Conservation (phyloP, 2,888 invertebrate species). For the Oxycera nigricornis region DNA sequence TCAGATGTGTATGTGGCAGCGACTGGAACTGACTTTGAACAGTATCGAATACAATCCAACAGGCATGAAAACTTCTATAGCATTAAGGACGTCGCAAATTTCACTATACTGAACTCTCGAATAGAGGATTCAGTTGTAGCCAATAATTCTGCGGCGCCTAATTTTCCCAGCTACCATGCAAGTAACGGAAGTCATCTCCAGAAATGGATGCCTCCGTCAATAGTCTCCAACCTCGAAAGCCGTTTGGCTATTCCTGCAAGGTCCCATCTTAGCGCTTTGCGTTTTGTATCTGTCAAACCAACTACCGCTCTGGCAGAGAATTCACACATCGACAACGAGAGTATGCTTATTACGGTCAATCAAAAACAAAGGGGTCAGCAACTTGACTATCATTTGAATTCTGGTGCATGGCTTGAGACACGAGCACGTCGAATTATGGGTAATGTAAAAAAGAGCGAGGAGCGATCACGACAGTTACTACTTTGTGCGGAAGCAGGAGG, state of each 20-base stretch:
- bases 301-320: neutral
- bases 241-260: neutral
- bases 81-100: no score
- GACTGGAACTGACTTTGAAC: neutral
- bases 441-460: constrained; percentile 54
- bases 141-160: neutral
- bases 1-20: neutral
- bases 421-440: constrained; percentile 54
- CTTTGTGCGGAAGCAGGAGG: constrained; percentile 54
- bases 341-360: neutral
- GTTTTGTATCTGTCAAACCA: no score
- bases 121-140: neutral
- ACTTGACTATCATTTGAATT: constrained; percentile 42
- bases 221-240: constrained; percentile 40
- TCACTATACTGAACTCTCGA: neutral
- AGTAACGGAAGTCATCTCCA: constrained; percentile 3
- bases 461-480: constrained; percentile 53
- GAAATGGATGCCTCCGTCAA: constrained; percentile 45
- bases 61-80: neutral
- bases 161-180: neutral
- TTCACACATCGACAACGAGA: neutral
- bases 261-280: neutral
- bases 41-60: neutral
- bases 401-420: constrained; percentile 51
- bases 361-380: neutral